phyloP scores from a whole-genome alignment of 2,113 vertebrate genomes.

The Emydura subglobosa region DNA sequence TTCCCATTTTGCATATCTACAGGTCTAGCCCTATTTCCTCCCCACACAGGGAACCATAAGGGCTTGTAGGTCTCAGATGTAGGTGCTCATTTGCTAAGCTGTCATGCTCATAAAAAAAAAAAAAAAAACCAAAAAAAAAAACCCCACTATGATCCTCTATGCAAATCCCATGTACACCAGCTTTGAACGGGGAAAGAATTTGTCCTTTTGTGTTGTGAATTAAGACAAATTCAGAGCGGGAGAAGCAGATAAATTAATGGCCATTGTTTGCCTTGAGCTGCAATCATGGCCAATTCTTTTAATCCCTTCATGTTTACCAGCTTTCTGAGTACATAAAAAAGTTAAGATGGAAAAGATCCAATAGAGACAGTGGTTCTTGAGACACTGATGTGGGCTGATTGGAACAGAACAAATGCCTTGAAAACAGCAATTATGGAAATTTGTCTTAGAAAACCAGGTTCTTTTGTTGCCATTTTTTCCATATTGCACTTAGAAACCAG shows the following conservation, averaged over 20 bases:
- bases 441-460: not conserved
- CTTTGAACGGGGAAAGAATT: not conserved
- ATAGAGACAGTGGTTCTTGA: not conserved
- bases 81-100: not conserved
- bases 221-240: not conserved
- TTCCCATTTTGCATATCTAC: not conserved
- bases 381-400: not conserved
- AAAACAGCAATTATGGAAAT: not conserved
- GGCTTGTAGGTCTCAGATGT: not conserved
- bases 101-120: not conserved
- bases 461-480: not conserved
- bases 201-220: not conserved
- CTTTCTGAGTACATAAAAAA: not conserved
- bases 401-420: not conserved
- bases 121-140: not conserved
- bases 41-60: fast-evolving
- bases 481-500: not conserved
- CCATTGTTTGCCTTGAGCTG: not conserved
- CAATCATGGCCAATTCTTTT: not conserved
- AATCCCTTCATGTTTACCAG: not conserved
- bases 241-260: not conserved
- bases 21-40: not conserved
- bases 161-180: not conserved
- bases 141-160: not conserved
- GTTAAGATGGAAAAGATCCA: not conserved